A percentile compares a stretch with the other conserved stretches of the same genome.
phyloP scores from a whole-genome alignment of 2,113 vertebrate genomes.

The Oreochromis aureus region DNA sequence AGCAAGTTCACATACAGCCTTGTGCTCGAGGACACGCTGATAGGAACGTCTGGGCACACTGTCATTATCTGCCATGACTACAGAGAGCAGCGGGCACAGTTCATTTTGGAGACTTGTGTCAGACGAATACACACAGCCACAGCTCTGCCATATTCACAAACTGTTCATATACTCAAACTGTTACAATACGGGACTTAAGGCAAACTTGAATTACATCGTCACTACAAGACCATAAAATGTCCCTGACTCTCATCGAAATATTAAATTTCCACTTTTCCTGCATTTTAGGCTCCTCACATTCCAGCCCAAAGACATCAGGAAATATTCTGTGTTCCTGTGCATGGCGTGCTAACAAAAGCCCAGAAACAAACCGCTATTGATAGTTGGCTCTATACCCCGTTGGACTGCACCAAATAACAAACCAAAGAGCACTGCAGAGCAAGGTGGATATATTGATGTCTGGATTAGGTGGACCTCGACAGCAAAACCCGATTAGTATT shows the following conservation, averaged over 20 bases:
- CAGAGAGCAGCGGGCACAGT: not conserved
- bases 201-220: not conserved
- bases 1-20: constrained; percentile 59
- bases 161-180: not conserved
- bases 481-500: constrained; percentile 35
- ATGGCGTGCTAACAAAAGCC: not conserved
- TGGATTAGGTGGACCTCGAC: constrained; percentile 37
- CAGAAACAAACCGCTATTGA: constrained; percentile 24
- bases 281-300: not conserved
- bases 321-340: not conserved
- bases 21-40: constrained; percentile 37
- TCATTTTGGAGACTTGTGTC: not conserved
- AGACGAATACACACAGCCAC: not conserved
- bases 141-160: not conserved
- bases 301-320: not conserved
- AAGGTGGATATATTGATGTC: constrained; percentile 43
- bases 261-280: not conserved
- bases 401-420: constrained; percentile 57
- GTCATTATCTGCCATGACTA: constrained; percentile 27
- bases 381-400: constrained; percentile 6
- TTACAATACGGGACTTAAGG: not conserved
- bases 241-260: not conserved
- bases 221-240: not conserved
- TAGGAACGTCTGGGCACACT: constrained; percentile 24
- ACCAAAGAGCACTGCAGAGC: constrained; percentile 54